These are phyloP conservation scores for Lymantria dispar DNA, from an alignment of 2,888 invertebrate species.

Conservation along the genomic window DNA sequence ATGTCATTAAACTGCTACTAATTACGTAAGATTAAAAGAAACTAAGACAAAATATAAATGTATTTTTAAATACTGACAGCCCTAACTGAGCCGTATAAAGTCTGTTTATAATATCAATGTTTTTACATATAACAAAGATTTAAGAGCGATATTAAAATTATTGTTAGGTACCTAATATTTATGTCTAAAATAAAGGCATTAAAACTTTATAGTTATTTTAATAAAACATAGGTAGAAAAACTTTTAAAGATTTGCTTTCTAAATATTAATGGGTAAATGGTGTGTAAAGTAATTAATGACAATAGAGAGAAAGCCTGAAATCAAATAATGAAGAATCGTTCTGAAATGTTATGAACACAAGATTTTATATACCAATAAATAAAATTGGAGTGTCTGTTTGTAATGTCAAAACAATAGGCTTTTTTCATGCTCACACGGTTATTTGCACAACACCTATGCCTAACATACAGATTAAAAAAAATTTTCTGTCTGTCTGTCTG, in stretches of 20 bases:
- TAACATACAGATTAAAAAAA: too few species aligned
- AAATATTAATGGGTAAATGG: not conserved
- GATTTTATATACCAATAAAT: too few species aligned
- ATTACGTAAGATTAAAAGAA: too few species aligned
- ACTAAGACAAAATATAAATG: too few species aligned
- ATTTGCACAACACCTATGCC: too few species aligned
- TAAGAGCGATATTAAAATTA: conserved; percentile 22
- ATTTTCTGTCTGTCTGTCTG: too few species aligned
- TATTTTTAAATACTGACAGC: conserved; percentile 4
- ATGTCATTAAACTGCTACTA: too few species aligned
- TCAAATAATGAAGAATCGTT: not conserved
- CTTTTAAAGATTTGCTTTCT: conserved; percentile 1
- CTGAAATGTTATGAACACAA: too few species aligned
- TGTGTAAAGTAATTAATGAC: too few species aligned
- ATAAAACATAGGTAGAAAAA: conserved; percentile 7
- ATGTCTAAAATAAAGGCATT: conserved; percentile 26
- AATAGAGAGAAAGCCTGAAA: conserved; percentile 4
- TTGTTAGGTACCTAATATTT: conserved; percentile 24
- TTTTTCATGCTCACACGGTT: too few species aligned
- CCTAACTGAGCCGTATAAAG: conserved; percentile 15
- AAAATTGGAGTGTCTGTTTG: too few species aligned
- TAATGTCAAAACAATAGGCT: too few species aligned
- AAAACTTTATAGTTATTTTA: conserved; percentile 20
- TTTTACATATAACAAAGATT: conserved; percentile 29
- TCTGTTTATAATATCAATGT: conserved; percentile 23